A percentile compares a stretch with the other conserved stretches of the same genome.
Evolutionary conservation across 2,888 invertebrate species (phyloP).

Genomic region (Acrocera orbiculus): DNA sequence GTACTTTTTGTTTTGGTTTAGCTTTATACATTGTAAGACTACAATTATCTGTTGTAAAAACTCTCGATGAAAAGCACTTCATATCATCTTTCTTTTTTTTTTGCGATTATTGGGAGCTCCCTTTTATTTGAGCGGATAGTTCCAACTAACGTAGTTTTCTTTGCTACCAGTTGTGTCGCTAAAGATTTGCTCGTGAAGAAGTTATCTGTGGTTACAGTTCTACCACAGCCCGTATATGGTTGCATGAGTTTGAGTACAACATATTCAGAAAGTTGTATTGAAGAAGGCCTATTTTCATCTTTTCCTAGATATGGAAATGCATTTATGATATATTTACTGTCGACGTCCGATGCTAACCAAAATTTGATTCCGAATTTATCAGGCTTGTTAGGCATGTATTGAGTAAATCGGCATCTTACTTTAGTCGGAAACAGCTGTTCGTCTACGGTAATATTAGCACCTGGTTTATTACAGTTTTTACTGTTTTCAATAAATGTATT

Average conservation of each 20-base stretch:
- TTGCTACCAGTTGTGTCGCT: slow-evolving; percentile 12
- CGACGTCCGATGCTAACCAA: slow-evolving; percentile 15
- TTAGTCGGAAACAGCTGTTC: slow-evolving; percentile 14
- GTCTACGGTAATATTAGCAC: slow-evolving; percentile 8
- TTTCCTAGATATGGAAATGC: slow-evolving; percentile 15
- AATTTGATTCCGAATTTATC: slow-evolving; percentile 13
- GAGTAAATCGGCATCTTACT: slow-evolving; percentile 14
- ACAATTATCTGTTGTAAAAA: slow-evolving; percentile 6
- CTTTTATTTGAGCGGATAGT: slow-evolving; percentile 11
- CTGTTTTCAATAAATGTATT: slow-evolving; percentile 2
- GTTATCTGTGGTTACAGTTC: slow-evolving; percentile 14
- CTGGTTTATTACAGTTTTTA: slow-evolving; percentile 11
- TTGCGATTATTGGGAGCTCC: background rate
- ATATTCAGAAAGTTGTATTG: slow-evolving; percentile 12
- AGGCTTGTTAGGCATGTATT: slow-evolving; percentile 15
- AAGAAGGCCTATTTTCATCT: slow-evolving; percentile 11
- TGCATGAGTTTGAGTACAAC: slow-evolving; percentile 16
- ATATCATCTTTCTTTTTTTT: slow-evolving; percentile 1
- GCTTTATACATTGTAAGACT: slow-evolving; percentile 7
- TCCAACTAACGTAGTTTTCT: slow-evolving; percentile 16
- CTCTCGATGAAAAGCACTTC: background rate
- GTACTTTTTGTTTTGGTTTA: slow-evolving; percentile 6
- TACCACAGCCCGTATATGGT: slow-evolving; percentile 14
- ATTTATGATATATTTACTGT: slow-evolving; percentile 14
- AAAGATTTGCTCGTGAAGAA: slow-evolving; percentile 9